phyloP scores from a whole-genome alignment of 2,797 vertebrate genomes.

The Otolemur crassicaudatus region DNA sequence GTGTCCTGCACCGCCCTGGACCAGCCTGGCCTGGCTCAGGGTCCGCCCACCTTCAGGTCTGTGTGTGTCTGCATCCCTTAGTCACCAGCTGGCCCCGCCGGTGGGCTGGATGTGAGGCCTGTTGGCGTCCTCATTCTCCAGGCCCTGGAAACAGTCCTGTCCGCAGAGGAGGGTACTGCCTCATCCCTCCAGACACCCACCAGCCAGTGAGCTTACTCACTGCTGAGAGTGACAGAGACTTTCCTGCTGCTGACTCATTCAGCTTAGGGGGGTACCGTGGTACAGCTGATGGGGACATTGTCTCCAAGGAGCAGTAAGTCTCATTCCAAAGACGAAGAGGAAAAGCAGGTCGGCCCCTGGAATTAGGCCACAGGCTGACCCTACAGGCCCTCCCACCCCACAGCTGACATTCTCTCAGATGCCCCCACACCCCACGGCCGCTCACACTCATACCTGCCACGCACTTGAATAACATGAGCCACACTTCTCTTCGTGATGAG shows the following conservation, averaged over 20 bases:
- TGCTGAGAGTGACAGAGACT: not conserved
- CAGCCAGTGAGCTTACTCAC: not conserved
- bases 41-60: rapidly evolving
- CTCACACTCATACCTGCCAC: rapidly evolving
- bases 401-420: rapidly evolving
- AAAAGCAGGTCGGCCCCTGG: not conserved
- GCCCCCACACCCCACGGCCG: rapidly evolving
- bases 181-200: not conserved
- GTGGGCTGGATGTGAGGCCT: not conserved
- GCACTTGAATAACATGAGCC: rapidly evolving
- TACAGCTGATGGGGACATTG: not conserved
- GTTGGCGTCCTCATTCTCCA: not conserved
- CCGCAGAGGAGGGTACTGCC: not conserved
- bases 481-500: rapidly evolving
- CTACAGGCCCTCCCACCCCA: not conserved
- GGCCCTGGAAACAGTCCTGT: not conserved
- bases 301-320: not conserved
- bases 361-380: not conserved
- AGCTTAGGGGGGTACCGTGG: not conserved
- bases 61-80: rapidly evolving
- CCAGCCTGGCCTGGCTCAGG: rapidly evolving
- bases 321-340: not conserved
- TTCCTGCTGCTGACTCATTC: not conserved
- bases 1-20: rapidly evolving
- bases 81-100: not conserved